Evolutionary conservation across 2,888 invertebrate genomes (phyloP).

Genomic region (Argyresthia goedartella): DNA sequence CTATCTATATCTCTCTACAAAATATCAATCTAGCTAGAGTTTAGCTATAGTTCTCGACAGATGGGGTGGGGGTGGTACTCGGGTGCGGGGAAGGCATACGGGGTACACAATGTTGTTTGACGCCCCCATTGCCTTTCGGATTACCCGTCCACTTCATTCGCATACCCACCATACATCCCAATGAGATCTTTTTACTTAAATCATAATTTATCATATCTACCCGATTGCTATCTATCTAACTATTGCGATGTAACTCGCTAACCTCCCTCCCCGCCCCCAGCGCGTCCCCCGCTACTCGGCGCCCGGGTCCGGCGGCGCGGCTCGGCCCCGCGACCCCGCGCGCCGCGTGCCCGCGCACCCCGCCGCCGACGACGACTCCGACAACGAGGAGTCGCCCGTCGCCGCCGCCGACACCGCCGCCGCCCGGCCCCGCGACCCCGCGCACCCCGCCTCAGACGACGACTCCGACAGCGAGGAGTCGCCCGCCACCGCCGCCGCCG

Average conservation of each 20-base stretch:
- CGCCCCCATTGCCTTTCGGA: not conserved
- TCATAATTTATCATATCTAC: too few species aligned
- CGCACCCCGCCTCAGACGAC: slow-evolving; percentile 77
- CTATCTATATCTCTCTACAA: too few species aligned
- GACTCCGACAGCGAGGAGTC: slow-evolving; percentile 66
- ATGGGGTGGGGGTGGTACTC: too few species aligned
- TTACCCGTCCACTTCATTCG: not conserved
- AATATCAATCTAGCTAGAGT: too few species aligned
- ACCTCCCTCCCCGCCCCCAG: slow-evolving; percentile 26
- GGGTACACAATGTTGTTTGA: not conserved
- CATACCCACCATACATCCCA: not conserved
- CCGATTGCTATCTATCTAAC: too few species aligned
- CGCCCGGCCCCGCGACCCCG: slow-evolving; percentile 71
- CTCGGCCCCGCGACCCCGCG: slow-evolving; percentile 60
- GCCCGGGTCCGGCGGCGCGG: slow-evolving; percentile 64
- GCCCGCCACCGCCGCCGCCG: slow-evolving; percentile 41
- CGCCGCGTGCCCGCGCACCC: slow-evolving; percentile 76
- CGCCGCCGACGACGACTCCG: slow-evolving; percentile 75
- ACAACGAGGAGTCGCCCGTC: slow-evolving; percentile 27
- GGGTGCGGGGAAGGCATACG: too few species aligned
- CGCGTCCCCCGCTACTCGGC: slow-evolving; percentile 70
- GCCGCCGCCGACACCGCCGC: slow-evolving; percentile 51
- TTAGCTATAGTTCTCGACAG: too few species aligned
- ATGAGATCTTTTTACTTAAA: not conserved
- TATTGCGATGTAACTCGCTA: too few species aligned